phyloP scores from a whole-genome alignment of 2,113 vertebrate genomes.

The Melanerpes aurifrons region DNA sequence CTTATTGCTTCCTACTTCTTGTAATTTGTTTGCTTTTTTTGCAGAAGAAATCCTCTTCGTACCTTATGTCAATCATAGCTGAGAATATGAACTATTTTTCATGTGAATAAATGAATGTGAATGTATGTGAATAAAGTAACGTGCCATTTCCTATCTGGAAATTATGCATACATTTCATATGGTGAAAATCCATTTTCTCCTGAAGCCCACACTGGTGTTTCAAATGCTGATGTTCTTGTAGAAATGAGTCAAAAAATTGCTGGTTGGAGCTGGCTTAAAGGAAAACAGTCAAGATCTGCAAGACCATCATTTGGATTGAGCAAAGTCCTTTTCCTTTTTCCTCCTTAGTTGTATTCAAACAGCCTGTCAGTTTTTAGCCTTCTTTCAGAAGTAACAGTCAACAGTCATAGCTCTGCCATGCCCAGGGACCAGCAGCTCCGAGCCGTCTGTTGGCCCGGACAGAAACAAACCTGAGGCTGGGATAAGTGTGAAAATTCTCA shows the following conservation, averaged over 20 bases:
- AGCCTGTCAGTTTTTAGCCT: slow-evolving; percentile 71
- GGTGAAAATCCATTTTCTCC: slow-evolving; percentile 68
- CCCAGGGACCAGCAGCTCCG: slow-evolving; percentile 58
- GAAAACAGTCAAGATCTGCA: slow-evolving; percentile 49
- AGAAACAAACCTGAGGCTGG: slow-evolving; percentile 67
- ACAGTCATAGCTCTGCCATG: slow-evolving; percentile 62
- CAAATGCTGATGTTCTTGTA: slow-evolving; percentile 61
- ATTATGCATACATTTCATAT: slow-evolving; percentile 73
- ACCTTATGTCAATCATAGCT: slow-evolving; percentile 72
- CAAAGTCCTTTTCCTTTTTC: slow-evolving; percentile 17
- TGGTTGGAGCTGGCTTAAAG: slow-evolving; percentile 28
- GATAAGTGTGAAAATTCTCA: slow-evolving; percentile 69
- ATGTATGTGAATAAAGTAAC: slow-evolving; percentile 73
- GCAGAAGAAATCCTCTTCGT: slow-evolving; percentile 67
- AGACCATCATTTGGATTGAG: slow-evolving; percentile 55
- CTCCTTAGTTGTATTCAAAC: slow-evolving; percentile 64
- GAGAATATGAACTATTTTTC: slow-evolving; percentile 69
- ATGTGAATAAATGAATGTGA: slow-evolving; percentile 74
- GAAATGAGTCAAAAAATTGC: background rate
- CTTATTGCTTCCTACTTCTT: slow-evolving; percentile 65
- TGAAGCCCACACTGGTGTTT: slow-evolving; percentile 57
- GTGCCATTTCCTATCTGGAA: slow-evolving; percentile 71
- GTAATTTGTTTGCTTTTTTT: slow-evolving; percentile 70
- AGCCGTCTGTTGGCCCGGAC: slow-evolving; percentile 61
- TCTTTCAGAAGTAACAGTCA: slow-evolving; percentile 60